Conservation (phyloP, 2,888 invertebrate genomes). For the Polylopha cassiicola region DNA sequence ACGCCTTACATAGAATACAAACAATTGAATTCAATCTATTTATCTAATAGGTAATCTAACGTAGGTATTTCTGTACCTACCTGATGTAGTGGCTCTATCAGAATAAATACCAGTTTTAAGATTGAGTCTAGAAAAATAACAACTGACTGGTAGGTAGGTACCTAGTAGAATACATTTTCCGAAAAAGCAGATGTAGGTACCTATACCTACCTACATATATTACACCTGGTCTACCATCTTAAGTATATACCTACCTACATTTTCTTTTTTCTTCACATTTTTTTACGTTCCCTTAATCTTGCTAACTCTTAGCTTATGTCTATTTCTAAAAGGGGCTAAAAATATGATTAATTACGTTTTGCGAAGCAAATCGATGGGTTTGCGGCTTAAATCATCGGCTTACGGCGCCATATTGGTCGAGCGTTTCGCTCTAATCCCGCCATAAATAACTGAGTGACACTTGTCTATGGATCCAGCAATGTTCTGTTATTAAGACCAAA, state of each 20-base stretch:
- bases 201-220: slow-evolving; percentile 1
- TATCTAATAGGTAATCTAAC: too few relatives aligned
- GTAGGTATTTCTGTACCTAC: too few relatives aligned
- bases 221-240: slow-evolving; percentile 14
- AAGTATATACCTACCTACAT: slow-evolving; percentile 23
- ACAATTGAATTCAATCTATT: too few relatives aligned
- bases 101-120: too few relatives aligned
- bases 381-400: slow-evolving; percentile 66
- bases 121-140: too few relatives aligned
- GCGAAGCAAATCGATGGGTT: slow-evolving; percentile 54
- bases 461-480: slow-evolving; percentile 49
- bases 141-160: too few relatives aligned
- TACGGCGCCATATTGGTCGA: slow-evolving; percentile 58
- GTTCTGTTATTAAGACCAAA: slow-evolving; percentile 8
- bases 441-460: slow-evolving; percentile 61
- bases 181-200: too few relatives aligned
- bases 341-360: slow-evolving; percentile 59
- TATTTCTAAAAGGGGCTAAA: slow-evolving; percentile 45
- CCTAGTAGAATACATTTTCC: too few relatives aligned
- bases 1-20: too few relatives aligned
- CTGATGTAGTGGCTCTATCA: too few relatives aligned
- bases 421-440: slow-evolving; percentile 56
- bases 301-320: too few relatives aligned
- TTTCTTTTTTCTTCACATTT: slow-evolving; percentile 29
- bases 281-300: slow-evolving; percentile 32